Percentiles rank a stretch among this genome's conserved stretches.
These are phyloP conservation scores for Arctia plantaginis DNA, from an alignment of 2,888 invertebrate genomes.

Conservation along the genomic window DNA sequence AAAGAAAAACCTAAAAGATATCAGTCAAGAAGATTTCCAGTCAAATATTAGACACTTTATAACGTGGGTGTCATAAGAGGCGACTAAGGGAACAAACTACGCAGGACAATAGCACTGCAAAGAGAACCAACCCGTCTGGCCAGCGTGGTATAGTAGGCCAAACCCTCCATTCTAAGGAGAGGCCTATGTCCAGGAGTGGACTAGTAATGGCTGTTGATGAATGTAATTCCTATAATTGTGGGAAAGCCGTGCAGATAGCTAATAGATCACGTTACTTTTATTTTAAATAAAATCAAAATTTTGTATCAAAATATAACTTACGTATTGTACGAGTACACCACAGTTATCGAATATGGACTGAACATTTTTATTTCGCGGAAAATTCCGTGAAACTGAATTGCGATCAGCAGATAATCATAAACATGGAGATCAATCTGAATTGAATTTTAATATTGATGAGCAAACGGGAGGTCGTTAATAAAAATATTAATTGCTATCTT, in stretches of 20 bases:
- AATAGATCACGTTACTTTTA: neutral
- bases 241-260: neutral
- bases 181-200: too few relatives aligned
- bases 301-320: neutral
- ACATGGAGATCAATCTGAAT: constrained; percentile 70
- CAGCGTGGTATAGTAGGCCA: too few relatives aligned
- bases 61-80: too few relatives aligned
- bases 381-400: constrained; percentile 62
- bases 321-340: neutral
- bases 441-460: constrained; percentile 80
- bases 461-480: constrained; percentile 67
- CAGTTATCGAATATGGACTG: neutral
- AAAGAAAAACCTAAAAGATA: too few relatives aligned
- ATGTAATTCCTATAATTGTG: too few relatives aligned
- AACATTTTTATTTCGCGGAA: constrained; percentile 36
- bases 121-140: too few relatives aligned
- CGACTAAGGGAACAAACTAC: too few relatives aligned
- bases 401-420: constrained; percentile 63
- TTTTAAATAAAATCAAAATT: neutral
- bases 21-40: too few relatives aligned
- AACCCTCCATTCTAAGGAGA: too few relatives aligned
- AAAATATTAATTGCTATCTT: constrained; percentile 82
- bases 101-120: too few relatives aligned
- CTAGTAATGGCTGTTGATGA: too few relatives aligned
- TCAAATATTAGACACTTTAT: too few relatives aligned